Conservation (phyloP, 2,797 vertebrate genomes). For the Setipinna tenuifilis region DNA sequence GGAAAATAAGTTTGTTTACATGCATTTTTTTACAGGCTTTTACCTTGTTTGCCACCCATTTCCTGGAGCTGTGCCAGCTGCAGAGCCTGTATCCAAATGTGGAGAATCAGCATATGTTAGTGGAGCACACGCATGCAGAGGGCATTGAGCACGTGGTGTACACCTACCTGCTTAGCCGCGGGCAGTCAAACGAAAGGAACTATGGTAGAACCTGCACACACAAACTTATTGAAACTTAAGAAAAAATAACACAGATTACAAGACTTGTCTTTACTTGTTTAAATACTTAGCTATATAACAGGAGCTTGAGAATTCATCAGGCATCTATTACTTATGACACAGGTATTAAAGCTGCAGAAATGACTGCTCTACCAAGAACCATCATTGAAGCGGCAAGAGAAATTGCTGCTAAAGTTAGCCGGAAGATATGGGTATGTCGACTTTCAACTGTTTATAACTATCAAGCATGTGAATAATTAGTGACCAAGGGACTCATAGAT, state of each 20-base stretch:
- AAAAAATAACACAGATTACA: not conserved
- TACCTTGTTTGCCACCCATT: constrained; percentile 96
- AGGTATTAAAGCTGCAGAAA: constrained; percentile 93
- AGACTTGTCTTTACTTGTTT: not conserved
- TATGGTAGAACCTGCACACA: no score
- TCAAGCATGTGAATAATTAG: not conserved
- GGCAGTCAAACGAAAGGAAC: constrained; percentile 88
- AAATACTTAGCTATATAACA: not conserved
- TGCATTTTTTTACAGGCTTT: constrained; percentile 78
- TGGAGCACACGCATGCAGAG: constrained; percentile 82
- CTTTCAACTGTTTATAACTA: not conserved
- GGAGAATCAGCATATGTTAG: constrained; percentile 94
- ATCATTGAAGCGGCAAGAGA: constrained; percentile 86
- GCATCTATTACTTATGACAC: constrained; percentile 51
- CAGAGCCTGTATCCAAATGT: constrained; percentile 90
- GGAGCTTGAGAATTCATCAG: not conserved
- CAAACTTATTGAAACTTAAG: not conserved
- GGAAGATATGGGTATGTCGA: constrained; percentile 84
- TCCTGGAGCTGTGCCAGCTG: constrained; percentile 91
- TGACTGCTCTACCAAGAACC: constrained; percentile 82
- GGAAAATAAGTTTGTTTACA: no score
- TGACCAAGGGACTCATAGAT: no score
- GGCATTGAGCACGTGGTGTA: constrained; percentile 84
- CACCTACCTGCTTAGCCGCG: constrained; percentile 86
- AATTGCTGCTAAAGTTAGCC: constrained; percentile 79